phyloP scores from a whole-genome alignment of 2,888 invertebrate genomes.

The Galerucella calmariensis region DNA sequence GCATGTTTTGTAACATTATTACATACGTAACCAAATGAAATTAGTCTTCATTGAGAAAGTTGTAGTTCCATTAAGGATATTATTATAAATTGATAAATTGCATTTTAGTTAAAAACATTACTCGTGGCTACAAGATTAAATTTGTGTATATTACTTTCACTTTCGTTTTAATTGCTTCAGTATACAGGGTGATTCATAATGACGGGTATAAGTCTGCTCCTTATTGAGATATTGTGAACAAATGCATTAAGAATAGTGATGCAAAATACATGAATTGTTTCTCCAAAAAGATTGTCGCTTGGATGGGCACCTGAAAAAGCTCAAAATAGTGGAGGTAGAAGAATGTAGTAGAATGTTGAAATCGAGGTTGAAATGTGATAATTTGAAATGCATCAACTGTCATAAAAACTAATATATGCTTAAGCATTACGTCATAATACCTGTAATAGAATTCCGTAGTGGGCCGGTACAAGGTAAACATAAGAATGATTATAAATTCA shows the following conservation, averaged over 20 bases:
- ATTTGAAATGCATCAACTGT: conserved; percentile 12
- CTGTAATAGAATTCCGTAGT: conserved; percentile 17
- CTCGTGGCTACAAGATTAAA: not conserved
- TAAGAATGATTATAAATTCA: conserved; percentile 4
- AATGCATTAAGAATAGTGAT: too few species aligned
- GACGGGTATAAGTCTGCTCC: too few species aligned
- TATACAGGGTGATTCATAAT: too few species aligned
- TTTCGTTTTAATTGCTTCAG: not conserved
- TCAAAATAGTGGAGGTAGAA: too few species aligned
- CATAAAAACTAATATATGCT: conserved; percentile 7
- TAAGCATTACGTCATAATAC: conserved; percentile 13
- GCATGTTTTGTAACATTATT: not conserved
- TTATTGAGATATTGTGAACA: too few species aligned
- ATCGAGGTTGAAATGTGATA: not conserved
- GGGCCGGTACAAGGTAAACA: conserved; percentile 20
- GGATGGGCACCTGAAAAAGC: too few species aligned
- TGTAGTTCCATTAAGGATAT: not conserved
- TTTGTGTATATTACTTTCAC: not conserved
- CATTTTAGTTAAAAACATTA: too few species aligned
- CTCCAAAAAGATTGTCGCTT: too few species aligned
- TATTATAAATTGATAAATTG: not conserved
- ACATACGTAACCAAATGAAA: not conserved
- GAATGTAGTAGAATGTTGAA: too few species aligned
- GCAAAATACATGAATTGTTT: too few species aligned
- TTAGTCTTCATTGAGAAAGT: conserved; percentile 1